A percentile compares a stretch with the other conserved stretches of the same genome.
Conservation (phyloP, 2,113 vertebrate species). For the Pteropus alecto region DNA sequence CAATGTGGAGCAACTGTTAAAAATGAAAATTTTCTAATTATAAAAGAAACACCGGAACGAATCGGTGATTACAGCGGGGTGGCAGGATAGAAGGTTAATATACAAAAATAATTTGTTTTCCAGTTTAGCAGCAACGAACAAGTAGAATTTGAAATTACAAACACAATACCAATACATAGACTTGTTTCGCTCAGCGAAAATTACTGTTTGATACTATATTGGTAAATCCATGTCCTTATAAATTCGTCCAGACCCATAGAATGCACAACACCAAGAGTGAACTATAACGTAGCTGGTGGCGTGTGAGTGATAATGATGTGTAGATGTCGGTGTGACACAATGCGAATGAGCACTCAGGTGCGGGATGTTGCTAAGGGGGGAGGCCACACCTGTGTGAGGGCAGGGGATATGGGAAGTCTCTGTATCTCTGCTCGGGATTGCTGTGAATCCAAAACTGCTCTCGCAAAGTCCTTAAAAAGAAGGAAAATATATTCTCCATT, state of each 20-base stretch:
- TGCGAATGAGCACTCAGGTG: rapidly evolving
- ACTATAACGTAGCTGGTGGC: neutral
- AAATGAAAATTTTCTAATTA: neutral
- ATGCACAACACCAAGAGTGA: neutral
- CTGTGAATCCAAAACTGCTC: neutral
- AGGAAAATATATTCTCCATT: neutral
- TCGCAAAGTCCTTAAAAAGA: neutral
- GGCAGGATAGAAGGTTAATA: neutral
- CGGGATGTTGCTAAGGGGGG: neutral
- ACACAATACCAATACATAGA: neutral
- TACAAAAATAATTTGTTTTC: neutral
- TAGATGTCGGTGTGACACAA: neutral
- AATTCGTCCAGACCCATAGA: neutral
- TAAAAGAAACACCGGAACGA: neutral
- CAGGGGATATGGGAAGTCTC: neutral
- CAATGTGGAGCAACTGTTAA: neutral
- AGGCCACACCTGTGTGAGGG: too few relatives aligned
- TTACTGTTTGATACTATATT: neutral
- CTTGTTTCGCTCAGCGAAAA: too few relatives aligned
- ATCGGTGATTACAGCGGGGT: neutral
- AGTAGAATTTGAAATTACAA: neutral
- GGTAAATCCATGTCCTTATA: too few relatives aligned
- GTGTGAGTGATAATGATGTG: neutral
- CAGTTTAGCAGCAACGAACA: neutral
- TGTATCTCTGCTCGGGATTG: neutral